Evolutionary conservation across 2,113 vertebrate genomes (phyloP), one percentile per base, ranked within the genome.

Genomic region (Papio anubis): DNA sequence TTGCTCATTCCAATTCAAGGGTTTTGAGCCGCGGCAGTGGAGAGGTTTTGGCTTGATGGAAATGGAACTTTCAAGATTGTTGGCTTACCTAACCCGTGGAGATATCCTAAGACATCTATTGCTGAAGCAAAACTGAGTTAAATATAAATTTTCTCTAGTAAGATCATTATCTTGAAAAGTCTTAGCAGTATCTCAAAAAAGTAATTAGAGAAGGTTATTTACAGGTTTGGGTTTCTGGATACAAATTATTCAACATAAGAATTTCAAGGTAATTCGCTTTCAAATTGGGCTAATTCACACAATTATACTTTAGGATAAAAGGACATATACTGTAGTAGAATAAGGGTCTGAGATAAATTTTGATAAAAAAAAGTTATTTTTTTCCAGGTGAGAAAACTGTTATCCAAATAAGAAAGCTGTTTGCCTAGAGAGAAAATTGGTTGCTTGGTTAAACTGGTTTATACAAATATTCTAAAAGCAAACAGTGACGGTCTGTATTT

Each of bases 1-100:
- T 72, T 83, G 12, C 5, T 57, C 30, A 11, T 45, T 57, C 3
- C 4, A 27, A 3, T 50, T 70, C 21, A 30, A 43, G 6, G 10
- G 5, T 32, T 25, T 90, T 48, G 23, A 1, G 25, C 11, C 6
- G 9, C 3, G 1, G 4, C 6, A 16, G 1, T n/a, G 9, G 52
- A 4, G 45, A 66, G 11, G 18, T 40, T 32, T 32, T 78, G 35
- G 5, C 64, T 32, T 66, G 8, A 52, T 57, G 59, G 1, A 12
- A 52, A 8, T 66, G 12, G 25, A 52, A 55, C 57, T 32, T 64
- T 18, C 35, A 8, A 40, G 25, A 23, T 32, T 27, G 11, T 25
- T 85, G 55, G 32, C 43, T 68, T n/a, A 43, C 14, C 3, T 88
- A 40, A 21, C 14, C 40, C 10, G 12, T 9, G 25, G 6, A 72